Evolutionary conservation across 2,113 vertebrate genomes (phyloP), one percentile per base, ranked within the genome.

Genomic region (Lates calcarifer): DNA sequence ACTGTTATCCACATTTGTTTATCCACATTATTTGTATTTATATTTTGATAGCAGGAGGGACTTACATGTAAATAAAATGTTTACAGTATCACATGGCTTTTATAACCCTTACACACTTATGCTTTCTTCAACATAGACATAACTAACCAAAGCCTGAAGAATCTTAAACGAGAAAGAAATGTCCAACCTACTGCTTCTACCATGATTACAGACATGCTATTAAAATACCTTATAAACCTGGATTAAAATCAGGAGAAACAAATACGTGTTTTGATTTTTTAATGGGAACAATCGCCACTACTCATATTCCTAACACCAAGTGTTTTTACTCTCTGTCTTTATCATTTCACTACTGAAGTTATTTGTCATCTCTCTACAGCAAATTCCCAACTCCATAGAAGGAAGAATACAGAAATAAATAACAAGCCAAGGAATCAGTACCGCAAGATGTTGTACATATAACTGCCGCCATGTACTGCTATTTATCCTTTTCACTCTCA

Each of bases 401-500:
- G 15, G 29, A 74, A 53, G 71, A 47, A 77, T 15, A 6, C 14
- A 68, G 26, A 51, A 71, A 69, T 22, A 53, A 26, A 80, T 28
- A 18, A 8, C 18, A 60, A 66, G 24, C n/a, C 67, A 39, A 55
- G 29, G 53, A 81, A 49, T 79, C 51, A 33, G 6, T 57, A 18
- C 64, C 53, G 33, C 43, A 63, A 68, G 53, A 71, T 83, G 58
- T 57, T 58, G 58, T 6, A 64, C 51, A 68, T n/a, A 65, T 35
- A 73, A 24, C 80, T 67, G 64, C 55, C 17, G 22, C 73, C 37
- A 69, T 58, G 65, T 37, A 53, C 72, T 67, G 67, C 68, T 68
- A 74, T 87, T 91, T 90, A 87, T 91, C 74, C 86, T 88, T 90
- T 83, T 87, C 81, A 87, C 90, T 93, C 90, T 89, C 70, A 90